Percentiles rank a stretch among this genome's conserved stretches.
These are phyloP conservation scores for Corvus hawaiiensis DNA, from an alignment of 2,113 vertebrate species.

Conservation along the genomic window DNA sequence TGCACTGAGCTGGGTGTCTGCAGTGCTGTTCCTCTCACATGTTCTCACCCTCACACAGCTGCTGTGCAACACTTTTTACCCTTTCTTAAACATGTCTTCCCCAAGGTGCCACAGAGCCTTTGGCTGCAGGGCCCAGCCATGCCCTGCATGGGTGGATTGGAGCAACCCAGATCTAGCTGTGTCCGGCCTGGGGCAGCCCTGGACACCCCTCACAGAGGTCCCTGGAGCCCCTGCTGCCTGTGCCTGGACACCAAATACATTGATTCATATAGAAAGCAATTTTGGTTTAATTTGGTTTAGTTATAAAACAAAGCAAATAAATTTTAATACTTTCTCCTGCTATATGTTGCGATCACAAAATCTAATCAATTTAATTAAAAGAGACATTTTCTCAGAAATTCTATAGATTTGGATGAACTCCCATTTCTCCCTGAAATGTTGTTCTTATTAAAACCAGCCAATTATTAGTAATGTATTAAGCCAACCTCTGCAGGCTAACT, in stretches of 20 bases:
- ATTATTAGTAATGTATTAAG: background rate
- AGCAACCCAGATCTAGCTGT: background rate
- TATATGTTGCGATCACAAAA: background rate
- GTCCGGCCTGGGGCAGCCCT: accelerated
- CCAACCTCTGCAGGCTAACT: background rate
- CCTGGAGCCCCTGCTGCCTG: background rate
- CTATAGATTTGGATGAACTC: background rate
- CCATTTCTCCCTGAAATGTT: background rate
- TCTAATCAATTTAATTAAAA: background rate
- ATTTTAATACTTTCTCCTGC: background rate
- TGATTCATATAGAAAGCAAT: background rate
- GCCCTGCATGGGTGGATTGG: accelerated
- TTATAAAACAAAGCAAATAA: background rate
- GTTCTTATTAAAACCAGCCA: background rate
- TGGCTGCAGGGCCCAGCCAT: accelerated
- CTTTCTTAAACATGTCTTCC: background rate
- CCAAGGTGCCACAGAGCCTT: too few species aligned
- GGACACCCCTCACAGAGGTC: background rate
- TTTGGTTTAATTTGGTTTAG: background rate
- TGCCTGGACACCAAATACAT: background rate
- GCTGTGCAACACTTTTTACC: background rate
- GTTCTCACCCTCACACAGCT: background rate
- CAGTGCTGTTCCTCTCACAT: background rate
- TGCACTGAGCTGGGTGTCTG: background rate
- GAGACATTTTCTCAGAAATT: background rate